Base-by-base conservation (phyloP, 2,888 invertebrate genomes). In the Pristionchus maxplancki region DNA sequence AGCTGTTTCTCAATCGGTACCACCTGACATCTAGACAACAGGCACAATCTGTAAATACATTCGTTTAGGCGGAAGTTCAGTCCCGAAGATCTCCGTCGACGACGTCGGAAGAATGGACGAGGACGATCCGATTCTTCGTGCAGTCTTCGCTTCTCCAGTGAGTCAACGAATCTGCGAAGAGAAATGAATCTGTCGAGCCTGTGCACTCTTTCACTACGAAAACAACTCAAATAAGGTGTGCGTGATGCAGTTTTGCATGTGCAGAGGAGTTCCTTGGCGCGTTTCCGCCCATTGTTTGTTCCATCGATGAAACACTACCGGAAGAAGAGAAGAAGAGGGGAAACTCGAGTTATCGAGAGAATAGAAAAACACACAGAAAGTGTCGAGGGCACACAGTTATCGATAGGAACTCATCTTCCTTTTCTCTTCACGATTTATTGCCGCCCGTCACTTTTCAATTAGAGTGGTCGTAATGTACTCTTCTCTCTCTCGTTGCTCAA, bases 341-440 rank as follows among this genome's bases (percentile, higher is more conserved):
- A 34, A 71, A 34, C 71, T 71, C 37, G 71, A 71, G 71, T 71
- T 71, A 71, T 71, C 20, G 78, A 48, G 78, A 78, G 44, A 48
- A 34, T 34, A 67, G 67, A 67, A 78, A 78, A 78, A 78, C 28
- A 48, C 44, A 48, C n/a, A 40, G 24, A 44, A 44, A 78, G 78
- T 44, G 40, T 78, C 5, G 78, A 78, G n/a, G 37, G 37, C 24
- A 48, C 13, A 48, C 78, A 78, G 78, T 78, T 78, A 78, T 78
- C 78, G 78, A 78, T 78, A 34, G 78, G 78, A 40, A 78, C 78
- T 48, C 78, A 78, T 48, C 28, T 78, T 17, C 28, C 17, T 74
- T 24, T 11, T 34, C 44, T 78, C 78, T 67, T 34, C 31, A 34
- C 31, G 67, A 67, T 67, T 67, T 34, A 67, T 67, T 31, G 67